Base-by-base conservation (phyloP, 2,888 invertebrate species). In the Biston stratarius region DNA sequence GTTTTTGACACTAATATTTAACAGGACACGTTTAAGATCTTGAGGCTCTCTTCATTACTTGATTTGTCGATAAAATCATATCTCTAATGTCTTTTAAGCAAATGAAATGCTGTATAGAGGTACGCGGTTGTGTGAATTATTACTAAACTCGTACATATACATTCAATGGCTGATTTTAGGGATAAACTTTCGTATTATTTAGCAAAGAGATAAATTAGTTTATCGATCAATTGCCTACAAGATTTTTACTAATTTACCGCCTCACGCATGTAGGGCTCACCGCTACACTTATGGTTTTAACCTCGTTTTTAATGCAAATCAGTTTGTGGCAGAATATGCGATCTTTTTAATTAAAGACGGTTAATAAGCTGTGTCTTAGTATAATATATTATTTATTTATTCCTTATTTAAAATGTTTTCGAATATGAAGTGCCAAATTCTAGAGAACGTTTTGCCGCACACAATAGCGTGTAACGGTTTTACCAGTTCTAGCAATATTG, bases 381-480 rank as follows among this genome's bases (percentile, higher is more conserved):
- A 38, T 61, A 42, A 60, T 57, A 58, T 51, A 67, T 65, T 61
- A 51, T 47, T 57, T 12, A 60, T 53, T 59, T 57, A 64, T 58
- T 48, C 45, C 34, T n/a, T 14, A 10, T 44, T 45, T 52, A 36
- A 15, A 48, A 61, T 44, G 11, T 40, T 56, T 44, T 62, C 51
- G 40, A 15, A 52, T 74, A 71, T 71, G 76, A 66, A 75, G 75
- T 76, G 79, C 70, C 73, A 74, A 78, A 75, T 74, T 77, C 73
- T 73, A 76, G 74, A 76, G 72, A 67, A 76, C 73, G 77, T 77
- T 81, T 78, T 72, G 77, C 79, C 77, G 59, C 74, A 75, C 75
- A 88, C 86, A 89, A 90, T 84, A 83, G 51, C 75, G 72, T 77
- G 76, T 88, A 91, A 90, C 89, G 90, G 89, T 86, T 74, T 82